Evolutionary conservation across 2,113 vertebrate genomes (phyloP).

Genomic region (Prietella phreatophila): DNA sequence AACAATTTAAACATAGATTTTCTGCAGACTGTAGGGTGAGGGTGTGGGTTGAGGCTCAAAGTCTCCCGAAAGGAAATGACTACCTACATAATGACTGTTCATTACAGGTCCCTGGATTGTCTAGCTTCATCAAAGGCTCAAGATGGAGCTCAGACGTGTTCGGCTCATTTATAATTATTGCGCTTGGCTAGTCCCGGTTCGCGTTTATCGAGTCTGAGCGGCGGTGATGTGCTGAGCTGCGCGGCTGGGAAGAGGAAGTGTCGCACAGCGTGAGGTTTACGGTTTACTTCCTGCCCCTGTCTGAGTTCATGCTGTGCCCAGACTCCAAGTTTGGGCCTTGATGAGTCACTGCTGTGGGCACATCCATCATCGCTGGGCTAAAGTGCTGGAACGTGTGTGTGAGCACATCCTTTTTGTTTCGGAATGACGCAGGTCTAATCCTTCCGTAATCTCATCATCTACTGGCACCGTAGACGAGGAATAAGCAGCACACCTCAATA

Average conservation of each 20-base stretch:
- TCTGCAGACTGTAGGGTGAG: slow-evolving; percentile 22
- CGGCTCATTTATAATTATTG: background rate
- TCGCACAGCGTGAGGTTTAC: slow-evolving; percentile 1
- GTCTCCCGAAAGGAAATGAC: slow-evolving; percentile 32
- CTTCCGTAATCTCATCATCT: slow-evolving; percentile 36
- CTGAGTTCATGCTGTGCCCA: slow-evolving; percentile 58
- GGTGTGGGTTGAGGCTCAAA: slow-evolving; percentile 1
- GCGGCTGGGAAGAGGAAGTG: slow-evolving; percentile 10
- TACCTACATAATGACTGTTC: slow-evolving; percentile 31
- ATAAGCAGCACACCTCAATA: background rate
- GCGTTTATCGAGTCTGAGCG: background rate
- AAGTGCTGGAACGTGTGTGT: slow-evolving; percentile 41
- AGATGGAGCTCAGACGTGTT: background rate
- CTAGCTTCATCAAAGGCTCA: background rate
- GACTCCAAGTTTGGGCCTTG: slow-evolving; percentile 63
- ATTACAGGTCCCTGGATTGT: background rate
- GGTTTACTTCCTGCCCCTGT: slow-evolving; percentile 54
- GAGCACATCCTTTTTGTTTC: slow-evolving; percentile 27
- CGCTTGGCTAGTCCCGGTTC: background rate
- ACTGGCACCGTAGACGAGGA: background rate
- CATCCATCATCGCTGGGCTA: slow-evolving; percentile 52
- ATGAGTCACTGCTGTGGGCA: slow-evolving; percentile 65
- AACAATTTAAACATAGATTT: background rate
- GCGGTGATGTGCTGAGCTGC: background rate
- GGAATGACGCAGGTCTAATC: slow-evolving; percentile 38